A percentile compares a stretch with the other conserved stretches of the same genome.
phyloP scores from a whole-genome alignment of 2,888 invertebrate genomes.

The Apamea monoglypha region DNA sequence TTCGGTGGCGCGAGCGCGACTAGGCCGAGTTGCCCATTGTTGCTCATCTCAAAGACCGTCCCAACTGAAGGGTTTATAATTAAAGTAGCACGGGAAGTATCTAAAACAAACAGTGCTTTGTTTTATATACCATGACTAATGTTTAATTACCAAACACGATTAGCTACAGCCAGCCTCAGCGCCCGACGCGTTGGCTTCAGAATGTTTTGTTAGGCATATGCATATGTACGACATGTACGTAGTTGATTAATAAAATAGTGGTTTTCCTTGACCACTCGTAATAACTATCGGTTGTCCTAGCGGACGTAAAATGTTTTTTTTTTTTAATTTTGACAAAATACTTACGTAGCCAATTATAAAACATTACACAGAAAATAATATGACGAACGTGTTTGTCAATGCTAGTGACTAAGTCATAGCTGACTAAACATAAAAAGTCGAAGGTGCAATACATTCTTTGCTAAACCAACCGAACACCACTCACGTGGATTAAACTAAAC shows the following conservation, averaged over 20 bases:
- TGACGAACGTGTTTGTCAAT: background rate
- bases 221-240: background rate
- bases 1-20: background rate
- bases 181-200: background rate
- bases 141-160: background rate
- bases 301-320: background rate
- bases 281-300: background rate
- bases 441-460: background rate
- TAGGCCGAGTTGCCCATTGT: background rate
- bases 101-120: slow-evolving; percentile 13
- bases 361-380: slow-evolving; percentile 2
- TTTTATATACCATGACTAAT: slow-evolving; percentile 4
- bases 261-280: slow-evolving; percentile 38
- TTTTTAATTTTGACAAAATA: background rate
- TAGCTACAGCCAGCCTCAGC: background rate
- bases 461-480: background rate
- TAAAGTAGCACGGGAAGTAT: background rate
- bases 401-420: background rate
- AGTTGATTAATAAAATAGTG: background rate
- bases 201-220: background rate
- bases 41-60: background rate
- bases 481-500: background rate
- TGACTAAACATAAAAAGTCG: background rate
- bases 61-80: background rate
- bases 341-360: background rate